A percentile compares a stretch with the other conserved stretches of the same genome.
Conservation (phyloP, 2,113 vertebrate species). For the Thamnophis sirtalis region DNA sequence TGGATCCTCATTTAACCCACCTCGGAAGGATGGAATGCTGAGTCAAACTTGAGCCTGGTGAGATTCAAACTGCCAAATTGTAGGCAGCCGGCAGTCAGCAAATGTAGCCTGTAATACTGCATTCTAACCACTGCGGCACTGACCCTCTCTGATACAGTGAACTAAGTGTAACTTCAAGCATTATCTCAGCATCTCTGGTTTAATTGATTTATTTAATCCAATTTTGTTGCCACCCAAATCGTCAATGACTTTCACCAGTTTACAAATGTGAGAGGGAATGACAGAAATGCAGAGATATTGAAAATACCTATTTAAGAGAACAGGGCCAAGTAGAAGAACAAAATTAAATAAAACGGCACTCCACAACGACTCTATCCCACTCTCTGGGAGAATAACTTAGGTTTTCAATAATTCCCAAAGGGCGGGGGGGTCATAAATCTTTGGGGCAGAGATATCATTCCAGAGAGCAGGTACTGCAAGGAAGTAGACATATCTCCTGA, state of each 20-base stretch:
- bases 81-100: too few species aligned
- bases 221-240: not conserved
- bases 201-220: not conserved
- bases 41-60: too few species aligned
- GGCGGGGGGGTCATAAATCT: not conserved
- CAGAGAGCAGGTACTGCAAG: not conserved
- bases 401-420: not conserved
- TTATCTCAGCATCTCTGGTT: not conserved
- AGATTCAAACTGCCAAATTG: too few species aligned
- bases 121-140: too few species aligned
- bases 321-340: not conserved
- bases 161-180: not conserved
- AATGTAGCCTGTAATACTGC: too few species aligned
- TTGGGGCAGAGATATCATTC: not conserved
- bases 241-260: not conserved
- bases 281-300: not conserved
- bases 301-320: not conserved
- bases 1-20: too few species aligned
- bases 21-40: too few species aligned
- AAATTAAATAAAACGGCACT: not conserved
- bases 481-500: not conserved
- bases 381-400: not conserved
- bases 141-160: not conserved
- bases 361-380: not conserved
- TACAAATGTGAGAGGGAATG: not conserved